These are phyloP conservation scores for Leptarthrus brevirostris DNA, from an alignment of 2,888 invertebrate genomes.

Conservation along the genomic window DNA sequence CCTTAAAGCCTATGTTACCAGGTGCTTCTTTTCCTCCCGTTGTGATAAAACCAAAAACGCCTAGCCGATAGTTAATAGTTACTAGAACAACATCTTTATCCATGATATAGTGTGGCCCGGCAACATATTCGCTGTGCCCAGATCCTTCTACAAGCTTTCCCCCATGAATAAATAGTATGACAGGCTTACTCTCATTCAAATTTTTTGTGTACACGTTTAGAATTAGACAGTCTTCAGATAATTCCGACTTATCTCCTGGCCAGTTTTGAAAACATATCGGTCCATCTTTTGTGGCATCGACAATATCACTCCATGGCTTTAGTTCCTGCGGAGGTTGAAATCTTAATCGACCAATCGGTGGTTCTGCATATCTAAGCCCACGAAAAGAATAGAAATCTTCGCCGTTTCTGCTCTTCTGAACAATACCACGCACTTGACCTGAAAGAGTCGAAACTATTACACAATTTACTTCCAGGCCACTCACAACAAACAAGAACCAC, in stretches of 20 bases:
- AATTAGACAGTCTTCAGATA: constrained; percentile 71
- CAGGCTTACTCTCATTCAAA: constrained; percentile 66
- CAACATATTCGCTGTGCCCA: constrained; percentile 67
- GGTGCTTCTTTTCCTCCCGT: constrained; percentile 73
- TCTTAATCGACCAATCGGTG: constrained; percentile 61
- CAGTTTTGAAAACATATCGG: constrained; percentile 69
- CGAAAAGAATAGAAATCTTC: constrained; percentile 61
- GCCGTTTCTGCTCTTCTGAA: constrained; percentile 59
- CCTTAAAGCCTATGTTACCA: constrained; percentile 76
- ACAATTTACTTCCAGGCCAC: too few species aligned
- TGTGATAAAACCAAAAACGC: constrained; percentile 69
- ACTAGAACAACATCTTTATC: constrained; percentile 62
- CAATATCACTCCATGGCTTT: constrained; percentile 66
- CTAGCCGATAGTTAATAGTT: constrained; percentile 63
- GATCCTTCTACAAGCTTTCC: constrained; percentile 74
- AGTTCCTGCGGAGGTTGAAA: constrained; percentile 67
- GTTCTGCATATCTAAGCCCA: constrained; percentile 63
- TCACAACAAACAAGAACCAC: too few species aligned
- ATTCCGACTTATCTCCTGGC: constrained; percentile 58
- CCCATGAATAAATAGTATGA: constrained; percentile 75
- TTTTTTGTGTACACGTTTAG: constrained; percentile 70
- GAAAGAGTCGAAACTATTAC: constrained; percentile 46
- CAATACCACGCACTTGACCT: constrained; percentile 60
- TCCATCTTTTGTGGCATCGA: constrained; percentile 71
- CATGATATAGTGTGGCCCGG: constrained; percentile 60